Percentiles rank a stretch among this genome's conserved stretches.
These are phyloP conservation scores for Pogonocichla stellata DNA, from an alignment of 2,113 vertebrate genomes.

Conservation along the genomic window DNA sequence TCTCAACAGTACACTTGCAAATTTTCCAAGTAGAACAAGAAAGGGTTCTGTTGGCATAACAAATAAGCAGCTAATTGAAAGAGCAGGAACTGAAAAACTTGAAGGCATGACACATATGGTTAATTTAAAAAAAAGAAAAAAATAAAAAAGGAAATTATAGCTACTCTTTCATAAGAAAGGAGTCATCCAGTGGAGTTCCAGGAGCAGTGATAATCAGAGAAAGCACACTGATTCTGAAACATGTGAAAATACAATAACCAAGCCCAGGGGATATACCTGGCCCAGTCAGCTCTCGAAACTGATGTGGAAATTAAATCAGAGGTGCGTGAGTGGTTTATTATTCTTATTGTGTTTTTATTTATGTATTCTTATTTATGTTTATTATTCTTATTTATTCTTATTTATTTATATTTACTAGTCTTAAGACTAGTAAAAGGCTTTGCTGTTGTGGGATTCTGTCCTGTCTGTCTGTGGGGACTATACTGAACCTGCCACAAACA, in stretches of 20 bases:
- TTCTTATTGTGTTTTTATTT: background rate
- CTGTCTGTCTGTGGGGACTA: background rate
- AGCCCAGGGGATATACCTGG: background rate
- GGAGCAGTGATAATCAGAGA: background rate
- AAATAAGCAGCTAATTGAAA: background rate
- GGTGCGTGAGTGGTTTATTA: background rate
- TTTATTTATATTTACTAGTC: no score
- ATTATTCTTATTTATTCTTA: no score
- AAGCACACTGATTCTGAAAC: background rate
- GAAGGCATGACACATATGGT: background rate
- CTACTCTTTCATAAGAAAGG: background rate
- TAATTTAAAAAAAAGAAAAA: background rate
- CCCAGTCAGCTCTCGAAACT: background rate
- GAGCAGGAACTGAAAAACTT: background rate
- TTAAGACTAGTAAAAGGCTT: background rate
- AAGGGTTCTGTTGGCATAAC: background rate
- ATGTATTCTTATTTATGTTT: no score
- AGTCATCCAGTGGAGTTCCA: background rate
- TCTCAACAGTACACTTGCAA: background rate
- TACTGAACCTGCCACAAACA: background rate
- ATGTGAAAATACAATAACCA: background rate
- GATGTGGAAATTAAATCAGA: background rate
- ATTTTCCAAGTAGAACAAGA: background rate
- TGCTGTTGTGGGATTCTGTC: background rate
- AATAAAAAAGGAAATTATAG: background rate